Evolutionary conservation across 64 coral and sea anemone species (phyloP), one percentile per base, ranked within the genome.

Genomic region (Platygyra sinensis): DNA sequence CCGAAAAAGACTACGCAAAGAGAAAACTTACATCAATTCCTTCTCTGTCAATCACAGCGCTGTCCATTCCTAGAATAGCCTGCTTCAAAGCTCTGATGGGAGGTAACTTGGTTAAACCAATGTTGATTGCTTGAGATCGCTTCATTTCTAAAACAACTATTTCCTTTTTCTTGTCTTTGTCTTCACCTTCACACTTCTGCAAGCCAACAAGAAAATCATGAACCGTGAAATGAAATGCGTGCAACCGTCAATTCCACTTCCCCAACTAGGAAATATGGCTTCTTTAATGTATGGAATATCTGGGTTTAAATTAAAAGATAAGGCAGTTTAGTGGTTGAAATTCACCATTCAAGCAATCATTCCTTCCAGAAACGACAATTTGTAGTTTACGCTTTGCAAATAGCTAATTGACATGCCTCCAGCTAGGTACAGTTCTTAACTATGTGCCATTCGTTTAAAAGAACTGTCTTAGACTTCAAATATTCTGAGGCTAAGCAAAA

Each of bases 111-210:
- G 96, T 98, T 30, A 98, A 89, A 33, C 80, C 96, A 30, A 98
- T 98, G 77, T 98, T 98, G 61, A 98, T 98, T 33, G 87, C 87
- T 76, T 98, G 96, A 52, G 96, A 98, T 57, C 96, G 89, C 71
- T 98, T 98, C 81, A 98, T 87, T 72, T 98, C 96, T 28, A 98
- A 62, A 52, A 98, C 90, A 24, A 98, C 96, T 22, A 98, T 94
- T 61, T 98, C 96, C 82, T 95, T 98, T 55, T 91, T 94, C 62
- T 87, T 95, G 74, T 98, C 96, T 78, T 95, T 98, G 20, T 98
- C 96, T 11, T 98, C 96, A 4, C 73, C 86, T 27, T 86, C 67
- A 4, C 65, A 29, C 87, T 95, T 89, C 96, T 98, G 57, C 61
- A 86, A 89, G 52, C 28, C 14, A 79, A 77, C 13, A 62, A 75